Conservation (phyloP, 2,113 vertebrate species). For the Lycaon pictus region DNA sequence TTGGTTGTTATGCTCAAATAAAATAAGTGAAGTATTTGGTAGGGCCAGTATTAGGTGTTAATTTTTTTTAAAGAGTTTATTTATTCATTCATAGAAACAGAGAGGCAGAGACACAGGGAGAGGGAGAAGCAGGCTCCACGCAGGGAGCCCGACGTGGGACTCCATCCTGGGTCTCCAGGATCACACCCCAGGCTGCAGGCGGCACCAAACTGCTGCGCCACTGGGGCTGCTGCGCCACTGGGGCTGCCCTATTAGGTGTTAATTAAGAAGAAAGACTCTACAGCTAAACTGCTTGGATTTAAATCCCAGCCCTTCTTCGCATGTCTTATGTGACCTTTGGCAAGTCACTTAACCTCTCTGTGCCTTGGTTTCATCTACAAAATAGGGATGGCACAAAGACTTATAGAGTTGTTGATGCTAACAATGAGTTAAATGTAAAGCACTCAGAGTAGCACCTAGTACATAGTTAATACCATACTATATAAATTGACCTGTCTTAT, state of each 20-base stretch:
- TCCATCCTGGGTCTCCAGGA: too few relatives aligned
- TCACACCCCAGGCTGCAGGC: too few relatives aligned
- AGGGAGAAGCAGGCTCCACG: too few relatives aligned
- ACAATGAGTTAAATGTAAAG: background rate
- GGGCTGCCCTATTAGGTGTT: too few relatives aligned
- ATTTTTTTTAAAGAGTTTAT: too few relatives aligned
- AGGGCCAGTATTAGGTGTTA: background rate
- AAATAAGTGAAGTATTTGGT: background rate
- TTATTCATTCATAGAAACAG: too few relatives aligned
- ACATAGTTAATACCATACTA: background rate
- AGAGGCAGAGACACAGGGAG: too few relatives aligned
- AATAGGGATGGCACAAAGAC: background rate
- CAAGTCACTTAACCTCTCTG: background rate
- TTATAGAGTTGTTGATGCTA: background rate
- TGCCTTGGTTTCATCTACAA: background rate
- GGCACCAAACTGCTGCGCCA: too few relatives aligned
- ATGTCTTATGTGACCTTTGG: background rate
- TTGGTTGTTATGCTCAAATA: background rate
- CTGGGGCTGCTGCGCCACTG: too few relatives aligned
- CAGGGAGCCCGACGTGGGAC: too few relatives aligned
- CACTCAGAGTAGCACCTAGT: background rate
- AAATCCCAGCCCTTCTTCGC: background rate
- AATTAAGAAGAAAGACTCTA: background rate
- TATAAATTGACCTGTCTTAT: background rate
- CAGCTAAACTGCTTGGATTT: background rate